Conservation (phyloP, 2,113 vertebrate genomes). For the Cinclus cinclus region DNA sequence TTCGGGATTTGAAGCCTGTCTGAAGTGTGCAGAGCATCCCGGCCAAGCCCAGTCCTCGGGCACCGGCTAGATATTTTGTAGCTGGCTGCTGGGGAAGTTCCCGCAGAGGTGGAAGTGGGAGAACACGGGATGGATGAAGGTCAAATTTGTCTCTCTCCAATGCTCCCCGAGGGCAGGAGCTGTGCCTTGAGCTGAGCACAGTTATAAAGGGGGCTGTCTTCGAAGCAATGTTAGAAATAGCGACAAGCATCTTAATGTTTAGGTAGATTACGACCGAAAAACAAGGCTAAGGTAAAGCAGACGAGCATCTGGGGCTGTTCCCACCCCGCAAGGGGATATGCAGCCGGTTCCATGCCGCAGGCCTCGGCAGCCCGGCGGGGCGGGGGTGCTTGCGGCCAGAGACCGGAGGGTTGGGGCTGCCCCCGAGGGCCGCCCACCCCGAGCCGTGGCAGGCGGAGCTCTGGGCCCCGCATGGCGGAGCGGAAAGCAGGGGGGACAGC, state of each 20-base stretch:
- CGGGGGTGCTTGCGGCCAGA: background rate
- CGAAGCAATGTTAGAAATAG: background rate
- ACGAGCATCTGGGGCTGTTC: background rate
- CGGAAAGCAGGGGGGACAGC: background rate
- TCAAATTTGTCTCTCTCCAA: background rate
- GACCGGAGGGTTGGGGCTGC: background rate
- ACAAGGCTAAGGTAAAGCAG: background rate
- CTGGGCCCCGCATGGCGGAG: background rate
- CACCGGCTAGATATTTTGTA: background rate
- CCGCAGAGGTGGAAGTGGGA: background rate
- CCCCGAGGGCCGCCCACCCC: accelerated
- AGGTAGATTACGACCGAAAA: background rate
- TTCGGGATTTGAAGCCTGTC: background rate
- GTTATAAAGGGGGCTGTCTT: background rate
- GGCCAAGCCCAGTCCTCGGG: background rate
- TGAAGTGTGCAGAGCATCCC: background rate
- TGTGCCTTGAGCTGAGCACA: background rate
- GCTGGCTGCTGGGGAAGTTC: background rate
- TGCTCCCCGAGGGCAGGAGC: background rate
- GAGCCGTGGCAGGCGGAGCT: background rate
- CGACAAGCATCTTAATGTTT: background rate
- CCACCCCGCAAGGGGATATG: too few species aligned
- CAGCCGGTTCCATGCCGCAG: background rate
- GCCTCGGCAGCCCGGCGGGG: background rate
- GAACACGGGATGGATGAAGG: background rate